Conservation (phyloP, 2,888 invertebrate species). For the Nemoura dubitans region DNA sequence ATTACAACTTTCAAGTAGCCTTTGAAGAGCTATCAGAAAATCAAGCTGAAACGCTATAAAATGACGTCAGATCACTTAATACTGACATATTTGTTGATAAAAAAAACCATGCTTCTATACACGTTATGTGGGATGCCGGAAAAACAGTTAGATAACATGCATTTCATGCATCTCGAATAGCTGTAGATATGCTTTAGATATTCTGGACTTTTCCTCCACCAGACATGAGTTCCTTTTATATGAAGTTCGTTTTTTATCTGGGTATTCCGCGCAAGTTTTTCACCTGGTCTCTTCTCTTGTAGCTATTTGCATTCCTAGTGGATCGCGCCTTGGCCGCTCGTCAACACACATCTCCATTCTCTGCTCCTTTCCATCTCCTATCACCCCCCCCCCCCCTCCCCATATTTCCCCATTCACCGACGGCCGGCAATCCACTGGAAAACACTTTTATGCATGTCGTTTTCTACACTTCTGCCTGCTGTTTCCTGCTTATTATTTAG, state of each 20-base stretch:
- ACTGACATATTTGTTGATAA: not conserved
- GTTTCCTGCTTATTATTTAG: not conserved
- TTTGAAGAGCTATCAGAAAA: not conserved
- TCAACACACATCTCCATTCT: conserved; percentile 23
- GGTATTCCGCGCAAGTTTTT: conserved; percentile 10
- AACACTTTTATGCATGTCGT: conserved; percentile 19
- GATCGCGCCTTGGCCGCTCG: conserved; percentile 18
- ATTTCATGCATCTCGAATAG: not conserved
- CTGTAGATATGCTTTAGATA: not conserved
- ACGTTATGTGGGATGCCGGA: not conserved
- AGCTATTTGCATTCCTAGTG: conserved; percentile 24
- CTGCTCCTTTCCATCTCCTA: not conserved
- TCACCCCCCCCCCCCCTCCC: not conserved
- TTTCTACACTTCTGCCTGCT: not conserved
- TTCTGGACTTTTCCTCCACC: conserved; percentile 12
- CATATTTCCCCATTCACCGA: not conserved
- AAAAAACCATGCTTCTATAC: not conserved
- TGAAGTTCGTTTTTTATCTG: conserved; percentile 8
- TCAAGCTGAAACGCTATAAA: not conserved
- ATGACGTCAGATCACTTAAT: not conserved
- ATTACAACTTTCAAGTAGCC: too few species aligned
- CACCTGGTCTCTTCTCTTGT: conserved; percentile 7
- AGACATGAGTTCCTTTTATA: conserved; percentile 17
- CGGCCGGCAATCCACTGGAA: not conserved
- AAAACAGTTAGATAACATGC: not conserved